Evolutionary conservation across 1,140 invertebrate genomes (phyloP).

Genomic region (Hyposmocoma kahamanoa): DNA sequence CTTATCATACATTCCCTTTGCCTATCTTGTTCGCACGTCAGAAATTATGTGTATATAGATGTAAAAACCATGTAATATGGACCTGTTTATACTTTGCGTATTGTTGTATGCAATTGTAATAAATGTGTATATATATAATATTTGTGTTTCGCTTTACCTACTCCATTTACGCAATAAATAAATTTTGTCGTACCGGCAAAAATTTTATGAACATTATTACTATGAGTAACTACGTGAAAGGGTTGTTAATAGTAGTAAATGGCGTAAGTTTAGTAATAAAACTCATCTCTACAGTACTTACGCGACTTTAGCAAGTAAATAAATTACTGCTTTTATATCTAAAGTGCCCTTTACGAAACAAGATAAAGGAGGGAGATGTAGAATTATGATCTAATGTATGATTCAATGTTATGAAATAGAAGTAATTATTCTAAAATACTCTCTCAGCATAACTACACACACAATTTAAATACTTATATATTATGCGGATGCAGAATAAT

Average conservation of each 20-base stretch:
- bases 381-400: no score
- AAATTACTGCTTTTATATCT: no score
- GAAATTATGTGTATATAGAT: slow-evolving; percentile 50
- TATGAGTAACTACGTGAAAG: not conserved
- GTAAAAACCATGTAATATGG: slow-evolving; percentile 43
- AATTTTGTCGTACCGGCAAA: not conserved
- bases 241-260: not conserved
- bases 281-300: no score
- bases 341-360: no score
- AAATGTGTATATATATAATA: slow-evolving; percentile 53
- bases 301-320: no score
- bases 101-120: slow-evolving; percentile 61
- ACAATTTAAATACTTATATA: no score
- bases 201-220: not conserved
- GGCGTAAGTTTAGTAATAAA: not conserved
- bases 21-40: slow-evolving; percentile 38
- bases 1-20: slow-evolving; percentile 51
- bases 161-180: not conserved
- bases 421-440: no score
- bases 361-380: no score
- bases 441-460: no score
- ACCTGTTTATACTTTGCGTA: slow-evolving; percentile 58
- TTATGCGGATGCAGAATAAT: no score
- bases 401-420: no score
- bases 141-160: not conserved